Conservation (phyloP, 2,888 invertebrate species). For the Melinopterus prodromus region DNA sequence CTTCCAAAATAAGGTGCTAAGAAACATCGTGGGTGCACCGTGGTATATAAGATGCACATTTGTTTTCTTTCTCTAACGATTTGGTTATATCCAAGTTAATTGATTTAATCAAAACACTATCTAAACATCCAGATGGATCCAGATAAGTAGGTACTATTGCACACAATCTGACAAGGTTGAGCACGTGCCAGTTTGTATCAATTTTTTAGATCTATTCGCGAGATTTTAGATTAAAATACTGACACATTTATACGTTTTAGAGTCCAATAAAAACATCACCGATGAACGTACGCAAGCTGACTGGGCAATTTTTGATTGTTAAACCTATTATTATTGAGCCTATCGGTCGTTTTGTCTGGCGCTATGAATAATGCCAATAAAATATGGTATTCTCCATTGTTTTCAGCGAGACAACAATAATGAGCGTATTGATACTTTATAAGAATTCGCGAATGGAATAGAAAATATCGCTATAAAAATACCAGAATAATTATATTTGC, state of each 20-base stretch:
- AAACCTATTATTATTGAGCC: neutral
- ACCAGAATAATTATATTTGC: no score
- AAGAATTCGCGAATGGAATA: neutral
- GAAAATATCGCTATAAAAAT: neutral
- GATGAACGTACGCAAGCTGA: neutral
- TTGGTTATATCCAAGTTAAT: no score
- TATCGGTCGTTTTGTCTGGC: neutral
- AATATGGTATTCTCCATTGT: neutral
- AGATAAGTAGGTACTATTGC: no score
- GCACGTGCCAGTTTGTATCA: no score
- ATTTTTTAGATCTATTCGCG: no score
- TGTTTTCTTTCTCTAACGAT: no score
- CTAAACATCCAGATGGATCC: no score
- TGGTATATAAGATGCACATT: no score
- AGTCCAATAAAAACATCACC: neutral
- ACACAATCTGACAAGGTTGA: no score
- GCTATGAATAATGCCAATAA: neutral
- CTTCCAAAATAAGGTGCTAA: no score
- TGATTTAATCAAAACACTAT: no score
- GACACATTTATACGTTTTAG: neutral
- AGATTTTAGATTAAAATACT: neutral
- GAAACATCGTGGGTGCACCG: no score
- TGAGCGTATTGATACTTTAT: neutral
- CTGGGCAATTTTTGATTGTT: neutral
- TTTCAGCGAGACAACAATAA: neutral